These are phyloP conservation scores for Nesidiocoris tenuis DNA, from an alignment of 2,888 invertebrate species.

Conservation along the genomic window DNA sequence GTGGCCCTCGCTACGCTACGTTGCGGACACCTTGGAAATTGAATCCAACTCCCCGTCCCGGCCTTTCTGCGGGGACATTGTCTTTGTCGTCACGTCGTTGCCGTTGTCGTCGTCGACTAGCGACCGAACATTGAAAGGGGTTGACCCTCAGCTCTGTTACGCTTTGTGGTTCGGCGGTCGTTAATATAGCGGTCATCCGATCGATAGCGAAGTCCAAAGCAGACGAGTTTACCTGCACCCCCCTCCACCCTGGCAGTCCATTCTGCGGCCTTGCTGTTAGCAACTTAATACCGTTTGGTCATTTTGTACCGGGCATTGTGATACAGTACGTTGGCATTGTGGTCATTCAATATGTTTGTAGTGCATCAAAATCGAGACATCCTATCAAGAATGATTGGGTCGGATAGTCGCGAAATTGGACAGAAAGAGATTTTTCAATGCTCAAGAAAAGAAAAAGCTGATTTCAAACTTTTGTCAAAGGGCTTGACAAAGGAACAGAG, in stretches of 20 bases:
- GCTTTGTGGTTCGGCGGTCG: slow-evolving; percentile 31
- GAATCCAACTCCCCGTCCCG: slow-evolving; percentile 1
- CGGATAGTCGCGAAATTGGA: too few relatives aligned
- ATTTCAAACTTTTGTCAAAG: too few relatives aligned
- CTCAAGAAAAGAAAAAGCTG: too few relatives aligned
- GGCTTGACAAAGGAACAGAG: too few relatives aligned
- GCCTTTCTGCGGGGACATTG: not conserved
- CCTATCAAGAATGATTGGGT: too few relatives aligned
- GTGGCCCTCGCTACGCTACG: too few relatives aligned
- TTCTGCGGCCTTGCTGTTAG: slow-evolving; percentile 5
- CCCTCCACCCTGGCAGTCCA: not conserved
- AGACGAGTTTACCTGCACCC: not conserved
- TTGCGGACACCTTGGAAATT: slow-evolving; percentile 27
- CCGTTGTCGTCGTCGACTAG: not conserved
- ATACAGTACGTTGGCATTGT: not conserved
- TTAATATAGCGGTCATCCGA: slow-evolving; percentile 36
- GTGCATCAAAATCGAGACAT: too few relatives aligned
- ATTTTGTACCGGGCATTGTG: not conserved
- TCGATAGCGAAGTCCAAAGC: slow-evolving; percentile 8
- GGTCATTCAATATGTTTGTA: too few relatives aligned
- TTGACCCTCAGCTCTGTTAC: slow-evolving; percentile 29
- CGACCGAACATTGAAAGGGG: slow-evolving; percentile 10
- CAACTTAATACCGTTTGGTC: slow-evolving; percentile 12
- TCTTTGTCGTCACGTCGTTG: not conserved
- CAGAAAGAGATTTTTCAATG: too few relatives aligned